Evolutionary conservation across 2,113 vertebrate genomes (phyloP), one percentile per base, ranked within the genome.

Genomic region (Bagarius yarrelli): DNA sequence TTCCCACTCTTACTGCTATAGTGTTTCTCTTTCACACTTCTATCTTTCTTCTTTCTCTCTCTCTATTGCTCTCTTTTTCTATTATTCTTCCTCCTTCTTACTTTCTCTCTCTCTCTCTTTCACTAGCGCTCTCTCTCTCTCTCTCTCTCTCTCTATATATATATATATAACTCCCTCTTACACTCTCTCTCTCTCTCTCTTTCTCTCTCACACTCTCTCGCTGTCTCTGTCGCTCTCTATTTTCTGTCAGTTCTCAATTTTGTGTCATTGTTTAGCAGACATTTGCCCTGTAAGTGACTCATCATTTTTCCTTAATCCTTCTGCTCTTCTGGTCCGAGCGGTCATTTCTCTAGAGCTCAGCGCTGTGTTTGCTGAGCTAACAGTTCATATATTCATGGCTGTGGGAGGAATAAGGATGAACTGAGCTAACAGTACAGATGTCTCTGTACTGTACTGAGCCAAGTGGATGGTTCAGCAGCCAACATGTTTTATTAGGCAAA

Each of bases 241-340:
- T n/a, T 83, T 82, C 18, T 75, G 64, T 50, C 47, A 25, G 47
- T 27, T n/a, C 81, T 82, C 83, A 32, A 50, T 6, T 16, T 50
- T 71, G 61, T 83, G 80, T 74, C 66, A 87, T 81, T 81, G 6
- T 81, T 34, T 79, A 56, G 27, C 59, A 77, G 59, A 61, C 76
- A 25, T 23, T 81, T 71, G 63, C 27, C 32, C 50, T 77, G 44
- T 76, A 63, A 60, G 60, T 34, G 27, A 52, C 40, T 80, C 56
- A 30, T 47, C 53, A 16, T 53, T 16, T 53, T 30, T 27, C 55
- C 36, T 52, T 47, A 78, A 47, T 81, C 12, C n/a, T 21, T 36
- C 16, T 81, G 47, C 32, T 25, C 55, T 40, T 14, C 32, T 25
- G 50, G 27, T 80, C 36, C 30, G 55, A 34, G n/a, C n/a, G 12